Evolutionary conservation across 2,797 vertebrate genomes (phyloP), one percentile per base, ranked within the genome.

Genomic region (Coregonus suidteri): DNA sequence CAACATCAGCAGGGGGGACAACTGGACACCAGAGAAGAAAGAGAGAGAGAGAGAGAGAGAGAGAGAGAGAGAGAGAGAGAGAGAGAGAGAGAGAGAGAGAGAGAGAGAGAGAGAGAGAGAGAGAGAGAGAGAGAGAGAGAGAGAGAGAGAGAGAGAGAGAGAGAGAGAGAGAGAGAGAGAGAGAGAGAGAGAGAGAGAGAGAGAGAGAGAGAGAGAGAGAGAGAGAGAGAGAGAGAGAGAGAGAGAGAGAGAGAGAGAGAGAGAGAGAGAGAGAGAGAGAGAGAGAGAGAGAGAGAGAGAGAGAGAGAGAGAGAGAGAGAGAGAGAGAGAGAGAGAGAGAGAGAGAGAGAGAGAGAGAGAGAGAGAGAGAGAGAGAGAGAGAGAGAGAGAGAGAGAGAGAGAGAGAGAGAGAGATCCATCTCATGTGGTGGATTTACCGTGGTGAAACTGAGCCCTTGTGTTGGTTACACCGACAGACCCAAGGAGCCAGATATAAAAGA

Each of bases 381-480:
- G 1, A 59, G 1, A 20, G 18, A 7, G 2, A 18, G 6, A 9
- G 0, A 16, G 4, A 1, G 18, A 20, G 4, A 54, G 14, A 56
- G 53, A 6, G 18, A 2, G 2, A 47, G 18, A n/a, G 7, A 11
- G 53, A 18, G 7, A 56, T 13, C 9, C 9, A 47, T 9, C 41
- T 47, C 41, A 13, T 2, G 88, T 73, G 81, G 41, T 47, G 9
- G 41, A 47, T 11, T 47, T 13, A 47, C 41, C 9, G 2, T 0
- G 9, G 41, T 47, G 41, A 47, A 47, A 47, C 41, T 1, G 86
- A 90, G 89, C 88, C 89, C 88, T 71, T 6, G 80, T 71, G 83
- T 86, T 87, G 4, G 86, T 81, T 83, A 54, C 79, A 4, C 80
- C 71, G 81, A 83, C 85, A 85, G 88, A 82, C 82, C 82, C 1